Evolutionary conservation across 2,113 vertebrate species (phyloP).

Genomic region (Eleginops maclovinus): DNA sequence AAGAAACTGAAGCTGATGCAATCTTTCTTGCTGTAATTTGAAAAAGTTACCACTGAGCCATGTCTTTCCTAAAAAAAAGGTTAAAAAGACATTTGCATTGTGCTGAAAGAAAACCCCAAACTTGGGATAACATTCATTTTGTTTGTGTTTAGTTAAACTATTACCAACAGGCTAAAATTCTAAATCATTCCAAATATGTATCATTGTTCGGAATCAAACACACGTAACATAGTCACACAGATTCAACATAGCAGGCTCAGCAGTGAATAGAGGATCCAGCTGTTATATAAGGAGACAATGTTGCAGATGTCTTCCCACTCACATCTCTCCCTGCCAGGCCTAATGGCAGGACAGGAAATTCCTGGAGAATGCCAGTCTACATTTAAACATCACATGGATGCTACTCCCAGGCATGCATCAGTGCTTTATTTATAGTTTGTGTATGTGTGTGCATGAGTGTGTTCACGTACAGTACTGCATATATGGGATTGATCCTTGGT

Average conservation of each 20-base stretch:
- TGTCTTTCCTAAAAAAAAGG: background rate
- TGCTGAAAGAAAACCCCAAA: background rate
- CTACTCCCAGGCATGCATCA: constrained; percentile 11
- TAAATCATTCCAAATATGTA: background rate
- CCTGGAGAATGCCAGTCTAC: constrained; percentile 19
- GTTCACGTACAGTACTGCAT: background rate
- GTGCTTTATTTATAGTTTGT: constrained; percentile 12
- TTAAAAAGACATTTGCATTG: background rate
- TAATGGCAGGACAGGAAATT: constrained; percentile 34
- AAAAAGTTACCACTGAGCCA: background rate
- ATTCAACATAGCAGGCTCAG: constrained; percentile 9
- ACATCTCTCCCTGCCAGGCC: constrained; percentile 8
- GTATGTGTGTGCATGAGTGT: background rate
- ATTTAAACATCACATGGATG: constrained; percentile 16
- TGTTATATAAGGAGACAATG: constrained; percentile 33
- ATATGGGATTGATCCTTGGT: background rate
- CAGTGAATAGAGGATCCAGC: constrained; percentile 1
- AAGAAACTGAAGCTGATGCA: no score
- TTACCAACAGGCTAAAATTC: background rate
- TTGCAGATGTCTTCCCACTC: constrained; percentile 28
- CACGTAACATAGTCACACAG: background rate
- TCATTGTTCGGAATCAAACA: background rate
- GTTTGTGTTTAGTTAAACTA: background rate
- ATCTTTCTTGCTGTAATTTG: no score
- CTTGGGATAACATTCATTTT: background rate